phyloP scores from a whole-genome alignment of 2,888 invertebrate genomes.

The Brachyptera putata region DNA sequence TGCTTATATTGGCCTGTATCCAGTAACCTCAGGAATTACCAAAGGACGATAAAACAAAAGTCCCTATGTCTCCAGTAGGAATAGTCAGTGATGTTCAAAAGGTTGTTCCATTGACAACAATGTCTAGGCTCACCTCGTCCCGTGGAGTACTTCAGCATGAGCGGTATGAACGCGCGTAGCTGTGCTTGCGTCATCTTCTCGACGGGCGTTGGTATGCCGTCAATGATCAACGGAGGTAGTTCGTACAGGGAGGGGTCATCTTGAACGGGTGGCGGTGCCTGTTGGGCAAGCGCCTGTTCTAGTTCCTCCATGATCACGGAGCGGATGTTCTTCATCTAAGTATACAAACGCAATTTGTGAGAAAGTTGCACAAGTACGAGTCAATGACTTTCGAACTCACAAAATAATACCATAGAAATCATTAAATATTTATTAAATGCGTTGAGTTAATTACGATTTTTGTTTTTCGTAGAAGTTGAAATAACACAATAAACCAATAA shows the following conservation, averaged over 20 bases:
- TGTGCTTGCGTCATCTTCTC: slow-evolving; percentile 99
- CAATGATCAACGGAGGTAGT: slow-evolving; percentile 91
- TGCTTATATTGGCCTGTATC: no score
- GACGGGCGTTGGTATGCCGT: slow-evolving; percentile 96
- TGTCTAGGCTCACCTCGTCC: no score
- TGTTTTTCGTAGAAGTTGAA: no score
- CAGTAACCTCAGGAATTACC: no score
- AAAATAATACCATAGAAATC: not conserved
- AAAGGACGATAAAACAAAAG: no score
- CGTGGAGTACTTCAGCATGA: slow-evolving; percentile 97
- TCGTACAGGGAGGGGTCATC: slow-evolving; percentile 94
- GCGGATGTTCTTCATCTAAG: slow-evolving; percentile 73
- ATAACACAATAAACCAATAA: no score
- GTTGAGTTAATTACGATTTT: no score
- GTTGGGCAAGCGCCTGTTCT: slow-evolving; percentile 88
- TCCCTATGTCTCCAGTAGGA: no score
- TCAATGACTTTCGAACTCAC: no score
- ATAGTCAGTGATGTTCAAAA: no score
- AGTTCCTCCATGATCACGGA: slow-evolving; percentile 92
- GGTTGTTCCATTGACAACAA: no score
- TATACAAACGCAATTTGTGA: slow-evolving; percentile 19
- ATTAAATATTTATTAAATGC: not conserved
- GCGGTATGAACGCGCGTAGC: slow-evolving; percentile 90
- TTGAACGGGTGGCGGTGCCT: slow-evolving; percentile 78
- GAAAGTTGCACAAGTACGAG: not conserved